Evolutionary conservation across 1,140 invertebrate species (phyloP), one percentile per base, ranked within the genome.

Genomic region (Saccostrea echinata): DNA sequence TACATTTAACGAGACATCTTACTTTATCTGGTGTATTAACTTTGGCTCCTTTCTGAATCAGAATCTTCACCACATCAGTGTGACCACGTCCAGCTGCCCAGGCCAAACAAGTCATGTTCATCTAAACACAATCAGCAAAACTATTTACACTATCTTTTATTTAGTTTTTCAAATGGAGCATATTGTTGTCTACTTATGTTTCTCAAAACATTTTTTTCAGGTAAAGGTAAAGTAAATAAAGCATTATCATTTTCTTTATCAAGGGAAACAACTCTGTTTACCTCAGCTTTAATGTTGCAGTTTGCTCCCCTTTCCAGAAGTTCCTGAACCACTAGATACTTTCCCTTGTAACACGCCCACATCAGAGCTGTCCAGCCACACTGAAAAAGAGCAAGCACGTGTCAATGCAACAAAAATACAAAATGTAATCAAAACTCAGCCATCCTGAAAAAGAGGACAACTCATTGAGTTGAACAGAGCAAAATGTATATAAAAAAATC

Each of bases 311-410:
- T 96, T 82, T 98, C 97, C 84, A 99, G 94, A n/a, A 99, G 95
- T 87, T 98, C 94, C 53, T 96, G 96, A 24, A 98, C 98, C 87
- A 97, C 96, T 33, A 97, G 96, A 16, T 97, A 96, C 90, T 97
- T 96, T 4, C 98, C 98, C 95, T 99, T 98, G 94, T 99, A 99
- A 11, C 97, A 97, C 0, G 98, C 98, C 99, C 99, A 99, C 97
- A 99, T 99, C 61, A 99, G 96, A 0, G 98, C 96, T 2, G 98
- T 98, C 98, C 99, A 99, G 33, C 98, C 98, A 91, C 98, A 98
- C 98, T 98, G 89, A 93, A 85, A 90, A 88, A 51, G 88, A 91
- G 21, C 3, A 57, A 18, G 16, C 16, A 18, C 11, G 0, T 18
- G 16, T 57, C 55, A 57, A 21, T 57, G 4, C 55, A 12, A 57